Evolutionary conservation across 2,888 invertebrate species (phyloP), one percentile per base, ranked within the genome.

Genomic region (Rutpela maculata): DNA sequence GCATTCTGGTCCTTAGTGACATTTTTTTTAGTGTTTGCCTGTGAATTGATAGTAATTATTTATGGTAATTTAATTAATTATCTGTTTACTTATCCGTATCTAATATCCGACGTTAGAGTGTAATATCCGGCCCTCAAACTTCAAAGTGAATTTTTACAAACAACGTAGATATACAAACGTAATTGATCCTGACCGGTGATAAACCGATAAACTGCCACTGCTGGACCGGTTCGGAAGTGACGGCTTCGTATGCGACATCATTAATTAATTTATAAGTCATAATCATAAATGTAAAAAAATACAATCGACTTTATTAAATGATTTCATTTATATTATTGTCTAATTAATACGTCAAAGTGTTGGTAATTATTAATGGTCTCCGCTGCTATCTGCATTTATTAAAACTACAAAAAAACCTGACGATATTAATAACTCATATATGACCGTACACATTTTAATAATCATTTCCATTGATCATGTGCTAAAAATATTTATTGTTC

Each of bases 241-340:
- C 70, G 80, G 80, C 69, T 76, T 71, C 76, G 80, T 76, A 79
- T 71, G 80, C 77, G 81, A 83, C 83, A 81, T 80, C 83, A 82
- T 82, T 83, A 83, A 83, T 82, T 81, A 83, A 82, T 83, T 83
- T 80, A 82, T 80, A 81, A 81, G 78, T 19, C 60, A 70, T 70
- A 65, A 70, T 70, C 70, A 56, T 31, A 43, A 70, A 69, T 59
- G 70, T 60, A 70, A 59, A 59, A n/a, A 70, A 70, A 70, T 70
- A 59, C 60, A 9, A 56, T 18, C 38, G 60, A 70, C 70, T 70
- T 70, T 60, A 70, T 70, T 70, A 70, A 70, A 60, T 43, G 60
- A 60, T 60, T 70, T 60, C 38, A 70, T 70, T 70, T 70, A 43
- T 70, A 60, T 70, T 70, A 70, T 70, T 70, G 70, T 70, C 70